Conservation (phyloP, 1,140 invertebrate genomes). For the Temnothorax curvispinosus region DNA sequence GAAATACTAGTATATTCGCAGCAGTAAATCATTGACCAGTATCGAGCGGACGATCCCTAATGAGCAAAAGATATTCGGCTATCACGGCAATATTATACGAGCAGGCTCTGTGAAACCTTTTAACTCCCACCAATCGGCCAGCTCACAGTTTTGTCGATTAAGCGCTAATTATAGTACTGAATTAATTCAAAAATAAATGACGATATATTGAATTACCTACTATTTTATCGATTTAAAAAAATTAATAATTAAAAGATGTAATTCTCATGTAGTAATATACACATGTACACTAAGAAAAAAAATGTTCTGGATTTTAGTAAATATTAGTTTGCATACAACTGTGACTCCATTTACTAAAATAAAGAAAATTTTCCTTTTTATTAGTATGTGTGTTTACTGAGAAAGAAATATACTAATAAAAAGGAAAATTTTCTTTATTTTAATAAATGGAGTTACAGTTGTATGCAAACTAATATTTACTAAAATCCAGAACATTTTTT, state of each 20-base stretch:
- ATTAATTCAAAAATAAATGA: neutral
- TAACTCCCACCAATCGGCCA: slow-evolving; percentile 16
- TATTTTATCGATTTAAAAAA: neutral
- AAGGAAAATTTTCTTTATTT: too few species aligned
- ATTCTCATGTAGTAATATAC: slow-evolving; percentile 43
- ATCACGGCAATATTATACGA: slow-evolving; percentile 45
- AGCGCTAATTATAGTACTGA: slow-evolving; percentile 29
- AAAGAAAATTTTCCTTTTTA: too few species aligned
- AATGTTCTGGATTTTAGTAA: too few species aligned
- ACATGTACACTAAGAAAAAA: neutral
- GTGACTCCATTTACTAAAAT: too few species aligned
- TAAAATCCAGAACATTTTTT: too few species aligned
- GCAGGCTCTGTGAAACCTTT: slow-evolving; percentile 19
- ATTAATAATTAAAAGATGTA: slow-evolving; percentile 8
- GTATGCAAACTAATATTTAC: too few species aligned
- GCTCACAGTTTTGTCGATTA: neutral
- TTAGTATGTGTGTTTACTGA: too few species aligned
- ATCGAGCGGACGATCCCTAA: slow-evolving; percentile 63
- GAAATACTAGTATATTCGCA: slow-evolving; percentile 63
- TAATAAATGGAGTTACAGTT: too few species aligned
- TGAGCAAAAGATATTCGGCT: slow-evolving; percentile 67
- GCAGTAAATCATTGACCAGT: slow-evolving; percentile 65
- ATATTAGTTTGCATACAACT: too few species aligned
- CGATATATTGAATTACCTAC: neutral
- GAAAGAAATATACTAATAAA: too few species aligned